These are phyloP conservation scores for Dynastes grantii DNA, from an alignment of 2,888 invertebrate genomes.

Conservation along the genomic window DNA sequence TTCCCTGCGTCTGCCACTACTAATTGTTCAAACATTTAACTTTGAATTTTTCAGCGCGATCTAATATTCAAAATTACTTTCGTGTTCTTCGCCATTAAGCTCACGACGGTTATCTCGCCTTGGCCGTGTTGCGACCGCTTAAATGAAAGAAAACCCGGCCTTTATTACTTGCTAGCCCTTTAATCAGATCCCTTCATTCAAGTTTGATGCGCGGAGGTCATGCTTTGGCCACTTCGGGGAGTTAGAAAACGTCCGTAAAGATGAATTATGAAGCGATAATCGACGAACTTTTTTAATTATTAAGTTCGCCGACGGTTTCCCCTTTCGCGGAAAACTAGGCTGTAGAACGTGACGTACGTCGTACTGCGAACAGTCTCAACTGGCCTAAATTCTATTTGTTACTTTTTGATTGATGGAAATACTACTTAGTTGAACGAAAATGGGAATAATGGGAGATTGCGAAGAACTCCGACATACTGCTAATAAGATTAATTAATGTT, in stretches of 20 bases:
- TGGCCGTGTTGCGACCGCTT: conserved; percentile 5
- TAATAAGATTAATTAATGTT: background rate
- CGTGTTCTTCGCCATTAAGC: conserved; percentile 11
- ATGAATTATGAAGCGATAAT: conserved; percentile 39
- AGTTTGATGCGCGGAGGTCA: conserved; percentile 33
- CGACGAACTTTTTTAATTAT: conserved; percentile 43
- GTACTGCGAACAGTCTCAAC: background rate
- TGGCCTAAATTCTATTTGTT: conserved; percentile 6
- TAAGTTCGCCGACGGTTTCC: conserved; percentile 18
- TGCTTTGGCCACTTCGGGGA: conserved; percentile 5
- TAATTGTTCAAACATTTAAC: conserved; percentile 1
- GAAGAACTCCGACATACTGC: background rate
- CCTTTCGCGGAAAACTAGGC: background rate
- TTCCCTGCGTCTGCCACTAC: background rate
- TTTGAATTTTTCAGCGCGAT: background rate
- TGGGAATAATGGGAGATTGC: background rate
- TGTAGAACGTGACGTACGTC: background rate
- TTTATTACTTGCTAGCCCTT: conserved; percentile 31
- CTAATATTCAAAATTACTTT: background rate
- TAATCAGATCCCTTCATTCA: conserved; percentile 34
- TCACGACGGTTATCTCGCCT: conserved; percentile 10
- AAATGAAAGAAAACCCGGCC: background rate
- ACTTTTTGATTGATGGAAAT: conserved; percentile 12
- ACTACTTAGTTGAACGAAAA: background rate
- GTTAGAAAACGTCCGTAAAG: conserved; percentile 10